A percentile compares a stretch with the other conserved stretches of the same genome.
These are phyloP conservation scores for Rafetus swinhoei DNA, from an alignment of 2,113 vertebrate genomes.

Conservation along the genomic window DNA sequence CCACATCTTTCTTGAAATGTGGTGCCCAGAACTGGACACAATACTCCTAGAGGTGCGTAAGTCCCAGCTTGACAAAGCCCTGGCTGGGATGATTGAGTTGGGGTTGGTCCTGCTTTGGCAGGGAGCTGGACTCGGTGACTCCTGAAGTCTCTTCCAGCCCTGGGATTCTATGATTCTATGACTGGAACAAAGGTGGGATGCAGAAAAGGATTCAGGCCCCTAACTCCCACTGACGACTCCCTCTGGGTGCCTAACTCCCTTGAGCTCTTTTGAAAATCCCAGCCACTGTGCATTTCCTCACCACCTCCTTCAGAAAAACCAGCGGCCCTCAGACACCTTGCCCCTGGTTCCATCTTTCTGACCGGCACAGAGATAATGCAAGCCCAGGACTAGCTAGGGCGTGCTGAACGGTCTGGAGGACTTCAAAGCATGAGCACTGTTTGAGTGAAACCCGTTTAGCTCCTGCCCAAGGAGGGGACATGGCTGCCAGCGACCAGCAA, in stretches of 20 bases:
- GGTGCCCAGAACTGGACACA: too few relatives aligned
- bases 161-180: too few relatives aligned
- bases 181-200: background rate
- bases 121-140: too few relatives aligned
- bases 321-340: background rate
- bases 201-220: background rate
- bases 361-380: accelerated
- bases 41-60: too few relatives aligned
- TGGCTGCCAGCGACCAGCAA: slow-evolving; percentile 6
- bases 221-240: background rate
- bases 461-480: background rate
- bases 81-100: too few relatives aligned
- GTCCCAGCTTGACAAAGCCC: too few relatives aligned
- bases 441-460: background rate
- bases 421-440: background rate
- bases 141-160: too few relatives aligned
- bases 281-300: background rate
- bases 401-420: background rate
- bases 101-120: too few relatives aligned
- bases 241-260: background rate
- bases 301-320: background rate
- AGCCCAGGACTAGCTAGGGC: background rate
- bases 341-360: accelerated
- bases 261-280: background rate
- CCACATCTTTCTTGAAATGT: too few relatives aligned